Evolutionary conservation across 2,888 invertebrate species (phyloP), one percentile per base, ranked within the genome.

Genomic region (Drosophila pullipes): DNA sequence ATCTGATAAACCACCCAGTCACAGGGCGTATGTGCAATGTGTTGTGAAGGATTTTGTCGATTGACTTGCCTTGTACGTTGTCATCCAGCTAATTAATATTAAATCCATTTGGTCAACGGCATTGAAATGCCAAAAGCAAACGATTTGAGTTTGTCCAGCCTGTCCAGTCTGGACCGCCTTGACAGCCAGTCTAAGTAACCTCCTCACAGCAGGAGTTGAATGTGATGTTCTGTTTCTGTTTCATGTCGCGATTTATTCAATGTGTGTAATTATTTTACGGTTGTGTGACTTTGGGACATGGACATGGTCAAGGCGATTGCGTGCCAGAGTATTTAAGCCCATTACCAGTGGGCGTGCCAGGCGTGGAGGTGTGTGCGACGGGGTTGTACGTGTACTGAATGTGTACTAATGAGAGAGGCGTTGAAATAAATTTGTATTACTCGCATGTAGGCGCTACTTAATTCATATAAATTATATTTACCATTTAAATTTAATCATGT

Each of bases 201-300:
- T 9, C 25, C n/a, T 30, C 3, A 16, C 9, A 10, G 2, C n/a
- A n/a, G n/a, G 28, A 9, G 33, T 35, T 16, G 57, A 44, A 13
- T 49, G 55, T 44, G 22, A 59, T 54, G 50, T 39, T 60, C 63
- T 69, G 67, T 69, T 74, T 61, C 68, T 69, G 58, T 80, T 80
- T 64, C 78, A 59, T 70, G 81, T 82, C 81, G 87, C 83, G 85
- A 76, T 90, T 80, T 72, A 80, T 77, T 74, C 76, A 75, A 76
- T 88, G 85, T 84, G 88, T 82, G 80, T 84, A 90, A 88, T 90
- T 90, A 90, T 85, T 85, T 88, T 65, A 80, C 65, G 76, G 83
- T 33, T 72, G 62, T 79, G 71, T 67, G 66, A 57, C 70, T 41
- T 50, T 50, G 53, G 64, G 52, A 63, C 67, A 69, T 68, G 68